A percentile compares a stretch with the other conserved stretches of the same genome.
Conservation (phyloP, 2,113 vertebrate species). For the Microtus pennsylvanicus region DNA sequence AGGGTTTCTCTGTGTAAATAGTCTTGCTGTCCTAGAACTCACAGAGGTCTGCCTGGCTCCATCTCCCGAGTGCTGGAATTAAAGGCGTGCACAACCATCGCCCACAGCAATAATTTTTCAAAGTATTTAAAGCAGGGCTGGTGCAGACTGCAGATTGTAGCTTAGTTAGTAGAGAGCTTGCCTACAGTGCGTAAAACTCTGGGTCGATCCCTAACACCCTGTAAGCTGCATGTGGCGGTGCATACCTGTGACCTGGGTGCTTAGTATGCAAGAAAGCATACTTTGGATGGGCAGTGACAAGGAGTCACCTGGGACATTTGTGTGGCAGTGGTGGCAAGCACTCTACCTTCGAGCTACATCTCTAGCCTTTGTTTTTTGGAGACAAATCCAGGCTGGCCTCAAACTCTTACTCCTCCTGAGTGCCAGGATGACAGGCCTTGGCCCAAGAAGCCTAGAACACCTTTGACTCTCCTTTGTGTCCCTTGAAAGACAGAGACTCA, state of each 20-base stretch:
- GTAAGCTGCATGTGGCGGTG: not conserved
- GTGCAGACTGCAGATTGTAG: not conserved
- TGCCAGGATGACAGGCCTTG: not conserved
- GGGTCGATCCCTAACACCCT: not conserved
- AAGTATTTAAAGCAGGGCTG: not conserved
- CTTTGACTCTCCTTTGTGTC: not conserved
- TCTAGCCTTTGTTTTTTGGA: not conserved
- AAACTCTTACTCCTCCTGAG: not conserved
- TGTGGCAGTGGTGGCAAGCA: not conserved
- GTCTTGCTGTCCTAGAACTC: too few species aligned
- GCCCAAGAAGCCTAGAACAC: not conserved
- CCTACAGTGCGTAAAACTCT: not conserved
- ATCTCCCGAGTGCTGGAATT: too few species aligned
- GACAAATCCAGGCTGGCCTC: not conserved
- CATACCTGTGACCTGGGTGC: not conserved
- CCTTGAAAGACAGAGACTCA: not conserved
- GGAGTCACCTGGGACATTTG: not conserved
- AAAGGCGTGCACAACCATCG: not conserved
- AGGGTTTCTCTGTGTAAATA: not conserved
- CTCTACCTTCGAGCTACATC: not conserved
- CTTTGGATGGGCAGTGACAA: too few species aligned
- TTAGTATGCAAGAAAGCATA: not conserved
- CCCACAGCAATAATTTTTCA: not conserved
- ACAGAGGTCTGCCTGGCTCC: not conserved
- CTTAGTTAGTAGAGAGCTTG: not conserved